Base-by-base conservation (phyloP, 2,113 vertebrate genomes). In the Lethenteron reissneri region DNA sequence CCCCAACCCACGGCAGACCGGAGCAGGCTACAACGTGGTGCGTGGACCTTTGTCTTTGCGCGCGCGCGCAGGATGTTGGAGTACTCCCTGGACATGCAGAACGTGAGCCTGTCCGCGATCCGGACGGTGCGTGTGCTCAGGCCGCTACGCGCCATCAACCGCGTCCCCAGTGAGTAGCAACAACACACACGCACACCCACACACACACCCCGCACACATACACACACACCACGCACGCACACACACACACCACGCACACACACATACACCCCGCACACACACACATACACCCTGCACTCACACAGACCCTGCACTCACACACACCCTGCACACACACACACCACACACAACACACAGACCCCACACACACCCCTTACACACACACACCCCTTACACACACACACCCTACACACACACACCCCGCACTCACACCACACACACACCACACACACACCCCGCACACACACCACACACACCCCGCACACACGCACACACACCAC, bases 121-220 rank as follows among this genome's bases (percentile, higher is more conserved):
- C 87, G 94, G 58, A 92, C 85, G 0, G 92, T 97, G 17, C 87
- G 94, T 0, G 94, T 97, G 4, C 87, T 97, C 73, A 82, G 94
- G 77, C 94, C 94, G 0, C 85, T 97, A 62, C 83, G 92, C 12
- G 94, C 94, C 81, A 97, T 97, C 85, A 97, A 97, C 83, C 87
- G 94, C 75, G 94, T 97, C 71, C 94, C 94, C 57, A 97, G 94
- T 97, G 80, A 90, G 92, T 86, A 57, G 21, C 41, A 41, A 7
- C 41, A 41, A 41, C 41, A 41, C 41, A 3, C 41, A 41, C 41
- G 7, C 60, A 64, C 60, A 64, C 60, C 13, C 60, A 64, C 7
- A 4, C 60, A 64, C 60, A 64, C 60, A 64, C 60, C 14, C 25
- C 25, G 4, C 60, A 64, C 60, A 64, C 60, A 64, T 6, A 64